A percentile compares a stretch with the other conserved stretches of the same genome.
phyloP scores from a whole-genome alignment of 2,888 invertebrate species.

The Palloptera scutellata region DNA sequence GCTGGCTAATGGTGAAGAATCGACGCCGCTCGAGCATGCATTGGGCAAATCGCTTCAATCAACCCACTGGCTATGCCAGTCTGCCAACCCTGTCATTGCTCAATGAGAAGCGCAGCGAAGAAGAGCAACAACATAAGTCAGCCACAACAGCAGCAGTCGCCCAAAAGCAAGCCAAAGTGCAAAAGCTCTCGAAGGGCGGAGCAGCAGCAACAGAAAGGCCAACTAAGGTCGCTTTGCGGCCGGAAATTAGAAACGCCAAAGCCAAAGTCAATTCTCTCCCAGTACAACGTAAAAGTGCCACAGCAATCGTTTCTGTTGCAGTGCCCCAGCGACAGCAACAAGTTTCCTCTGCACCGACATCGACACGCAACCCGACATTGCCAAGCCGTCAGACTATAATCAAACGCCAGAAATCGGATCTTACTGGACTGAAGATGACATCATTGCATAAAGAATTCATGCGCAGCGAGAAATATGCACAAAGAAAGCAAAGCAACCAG shows the following conservation, averaged over 20 bases:
- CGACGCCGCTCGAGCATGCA: conserved; percentile 75
- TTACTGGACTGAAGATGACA: conserved; percentile 69
- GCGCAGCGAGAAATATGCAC: conserved; percentile 60
- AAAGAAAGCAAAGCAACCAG: conserved; percentile 39
- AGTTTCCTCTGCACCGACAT: conserved; percentile 8
- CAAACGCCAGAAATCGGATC: conserved; percentile 70
- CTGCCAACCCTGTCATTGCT: conserved; percentile 73
- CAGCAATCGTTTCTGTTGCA: conserved; percentile 2
- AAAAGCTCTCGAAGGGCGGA: conserved; percentile 9
- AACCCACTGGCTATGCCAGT: conserved; percentile 84
- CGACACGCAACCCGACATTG: conserved; percentile 18
- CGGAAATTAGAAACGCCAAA: conserved; percentile 62
- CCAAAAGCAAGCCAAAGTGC: conserved; percentile 23
- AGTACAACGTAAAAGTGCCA: conserved; percentile 40
- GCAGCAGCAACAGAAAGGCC: conserved; percentile 36
- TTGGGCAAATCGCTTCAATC: conserved; percentile 80
- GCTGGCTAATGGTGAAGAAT: conserved; percentile 90
- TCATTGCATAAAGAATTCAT: conserved; percentile 63
- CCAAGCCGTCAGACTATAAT: conserved; percentile 52
- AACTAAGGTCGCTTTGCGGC: conserved; percentile 41
- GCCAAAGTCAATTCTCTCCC: conserved; percentile 61
- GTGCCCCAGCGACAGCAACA: background rate
- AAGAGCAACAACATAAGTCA: conserved; percentile 47
- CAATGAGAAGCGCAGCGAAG: conserved; percentile 59
- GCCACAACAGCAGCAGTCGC: background rate